These are phyloP conservation scores for Pristionchus mayeri DNA, from an alignment of 2,888 invertebrate species.

Conservation along the genomic window DNA sequence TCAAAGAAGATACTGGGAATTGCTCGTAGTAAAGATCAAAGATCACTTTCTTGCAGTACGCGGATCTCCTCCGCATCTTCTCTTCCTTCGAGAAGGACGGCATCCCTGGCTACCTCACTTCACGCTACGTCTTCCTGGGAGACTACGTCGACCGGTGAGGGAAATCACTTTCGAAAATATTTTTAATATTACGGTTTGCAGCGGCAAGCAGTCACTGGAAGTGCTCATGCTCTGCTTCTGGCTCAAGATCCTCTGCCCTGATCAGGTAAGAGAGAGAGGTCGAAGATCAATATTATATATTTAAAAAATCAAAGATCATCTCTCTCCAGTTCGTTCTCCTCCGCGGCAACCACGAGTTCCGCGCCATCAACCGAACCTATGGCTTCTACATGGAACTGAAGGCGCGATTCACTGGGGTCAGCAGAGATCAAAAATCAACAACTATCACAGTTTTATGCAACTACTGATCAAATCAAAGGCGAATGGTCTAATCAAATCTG, in stretches of 20 bases:
- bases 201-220: neutral
- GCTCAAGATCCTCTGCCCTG: neutral
- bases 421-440: neutral
- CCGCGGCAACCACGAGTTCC: conserved; percentile 52
- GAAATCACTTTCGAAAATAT: neutral
- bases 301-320: neutral
- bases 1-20: no score
- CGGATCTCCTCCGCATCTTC: conserved; percentile 55
- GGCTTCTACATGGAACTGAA: conserved; percentile 55
- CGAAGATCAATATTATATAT: neutral
- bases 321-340: conserved; percentile 35
- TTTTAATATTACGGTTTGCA: neutral
- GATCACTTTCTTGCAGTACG: conserved; percentile 50
- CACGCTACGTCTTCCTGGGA: conserved; percentile 55
- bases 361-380: conserved; percentile 54
- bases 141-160: conserved; percentile 14
- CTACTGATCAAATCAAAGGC: neutral
- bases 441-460: neutral
- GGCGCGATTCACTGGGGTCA: conserved; percentile 49
- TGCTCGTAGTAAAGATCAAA: no score
- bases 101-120: conserved; percentile 12
- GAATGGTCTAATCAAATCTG: neutral
- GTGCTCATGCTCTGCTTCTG: neutral
- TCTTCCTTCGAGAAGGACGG: conserved; percentile 40
- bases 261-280: neutral